Percentiles rank a stretch among this genome's conserved stretches.
Conservation (phyloP, 2,113 vertebrate species). For the Delphinus delphis region DNA sequence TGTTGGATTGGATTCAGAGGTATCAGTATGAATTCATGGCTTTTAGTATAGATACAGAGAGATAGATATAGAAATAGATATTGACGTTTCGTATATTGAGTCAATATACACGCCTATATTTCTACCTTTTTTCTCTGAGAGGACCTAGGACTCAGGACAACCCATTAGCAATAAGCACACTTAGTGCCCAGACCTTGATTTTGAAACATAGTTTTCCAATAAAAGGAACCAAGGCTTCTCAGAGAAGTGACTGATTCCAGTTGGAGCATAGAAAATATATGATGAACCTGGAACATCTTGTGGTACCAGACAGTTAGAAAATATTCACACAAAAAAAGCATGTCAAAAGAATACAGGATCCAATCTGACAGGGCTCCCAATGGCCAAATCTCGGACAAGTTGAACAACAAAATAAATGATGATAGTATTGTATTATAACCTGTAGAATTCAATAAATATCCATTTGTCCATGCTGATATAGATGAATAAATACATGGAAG, state of each 20-base stretch:
- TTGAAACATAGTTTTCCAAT: neutral
- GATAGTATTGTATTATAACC: neutral
- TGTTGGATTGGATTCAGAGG: neutral
- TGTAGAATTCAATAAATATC: neutral
- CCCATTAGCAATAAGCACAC: neutral
- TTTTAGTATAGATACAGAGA: neutral
- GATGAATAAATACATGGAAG: neutral
- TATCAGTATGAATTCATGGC: neutral
- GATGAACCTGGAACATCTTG: neutral
- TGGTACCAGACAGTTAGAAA: neutral
- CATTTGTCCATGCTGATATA: neutral
- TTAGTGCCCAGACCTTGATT: neutral
- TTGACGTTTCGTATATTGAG: neutral
- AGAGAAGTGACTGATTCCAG: neutral
- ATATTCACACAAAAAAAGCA: neutral
- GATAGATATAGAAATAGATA: neutral
- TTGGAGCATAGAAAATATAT: neutral
- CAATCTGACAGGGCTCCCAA: neutral
- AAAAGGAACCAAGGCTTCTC: neutral
- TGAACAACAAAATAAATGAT: neutral
- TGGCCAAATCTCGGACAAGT: neutral
- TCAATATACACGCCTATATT: neutral
- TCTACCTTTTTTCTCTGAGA: neutral
- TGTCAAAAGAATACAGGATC: neutral
- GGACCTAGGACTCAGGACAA: neutral